These are phyloP conservation scores for Phodopus roborovskii DNA, from an alignment of 2,113 vertebrate genomes.

Conservation along the genomic window DNA sequence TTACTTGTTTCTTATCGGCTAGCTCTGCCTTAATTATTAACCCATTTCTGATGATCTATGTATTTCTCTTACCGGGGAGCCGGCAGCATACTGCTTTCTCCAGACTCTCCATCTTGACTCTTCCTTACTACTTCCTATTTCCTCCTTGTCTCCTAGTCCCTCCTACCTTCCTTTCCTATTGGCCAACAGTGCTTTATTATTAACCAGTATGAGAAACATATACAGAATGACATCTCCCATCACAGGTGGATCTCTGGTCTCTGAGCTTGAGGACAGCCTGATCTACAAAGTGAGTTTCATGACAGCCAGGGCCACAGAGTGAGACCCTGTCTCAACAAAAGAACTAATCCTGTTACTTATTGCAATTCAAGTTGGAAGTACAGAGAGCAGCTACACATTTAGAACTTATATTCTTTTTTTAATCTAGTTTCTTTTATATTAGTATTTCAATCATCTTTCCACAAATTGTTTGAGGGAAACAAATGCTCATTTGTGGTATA, in stretches of 20 bases:
- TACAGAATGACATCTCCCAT: no score
- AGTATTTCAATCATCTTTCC: conserved; percentile 36
- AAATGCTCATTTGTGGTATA: neutral
- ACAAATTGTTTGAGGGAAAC: neutral
- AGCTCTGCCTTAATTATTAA: no score
- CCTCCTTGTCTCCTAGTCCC: no score
- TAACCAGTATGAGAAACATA: no score
- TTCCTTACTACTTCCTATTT: no score
- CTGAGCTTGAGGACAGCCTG: neutral
- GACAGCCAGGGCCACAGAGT: neutral
- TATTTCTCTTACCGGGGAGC: no score
- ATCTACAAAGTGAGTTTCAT: neutral
- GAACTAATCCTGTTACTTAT: conserved; percentile 35
- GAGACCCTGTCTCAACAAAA: neutral
- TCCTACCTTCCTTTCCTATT: no score
- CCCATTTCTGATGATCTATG: no score
- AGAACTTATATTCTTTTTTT: conserved; percentile 19
- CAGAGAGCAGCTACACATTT: conserved; percentile 39
- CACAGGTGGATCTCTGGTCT: neutral
- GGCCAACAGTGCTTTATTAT: no score
- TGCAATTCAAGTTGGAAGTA: conserved; percentile 58
- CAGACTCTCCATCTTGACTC: no score
- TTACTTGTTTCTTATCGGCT: no score
- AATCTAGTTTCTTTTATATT: conserved; percentile 62
- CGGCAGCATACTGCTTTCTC: no score